Evolutionary conservation across 2,888 invertebrate genomes (phyloP).

Genomic region (Pycnomerus fuliginosus): DNA sequence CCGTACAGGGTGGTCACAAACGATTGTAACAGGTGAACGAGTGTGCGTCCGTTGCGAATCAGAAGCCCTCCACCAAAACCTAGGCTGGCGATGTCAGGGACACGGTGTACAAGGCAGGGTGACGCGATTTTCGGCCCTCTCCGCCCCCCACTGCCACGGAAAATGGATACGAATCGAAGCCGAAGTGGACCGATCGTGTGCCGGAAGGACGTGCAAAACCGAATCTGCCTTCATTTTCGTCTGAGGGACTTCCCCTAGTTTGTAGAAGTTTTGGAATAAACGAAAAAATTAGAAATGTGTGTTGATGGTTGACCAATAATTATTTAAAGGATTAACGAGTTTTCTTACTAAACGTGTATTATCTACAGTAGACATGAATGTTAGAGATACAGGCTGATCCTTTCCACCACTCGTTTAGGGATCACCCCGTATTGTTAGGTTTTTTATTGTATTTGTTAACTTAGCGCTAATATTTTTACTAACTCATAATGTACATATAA

Average conservation of each 20-base stretch:
- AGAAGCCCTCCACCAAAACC: constrained; percentile 72
- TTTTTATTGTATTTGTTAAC: constrained; percentile 19
- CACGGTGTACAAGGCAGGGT: constrained; percentile 75
- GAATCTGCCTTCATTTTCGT: constrained; percentile 49
- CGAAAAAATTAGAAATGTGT: constrained; percentile 2
- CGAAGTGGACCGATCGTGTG: constrained; percentile 43
- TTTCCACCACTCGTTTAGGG: too few species aligned
- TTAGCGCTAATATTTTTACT: constrained; percentile 38
- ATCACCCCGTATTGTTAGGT: too few species aligned
- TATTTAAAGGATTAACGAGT: constrained; percentile 10
- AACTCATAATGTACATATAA: constrained; percentile 40
- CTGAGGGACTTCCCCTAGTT: too few species aligned
- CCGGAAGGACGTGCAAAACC: constrained; percentile 42
- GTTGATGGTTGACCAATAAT: constrained; percentile 15
- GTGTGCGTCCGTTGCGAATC: constrained; percentile 83
- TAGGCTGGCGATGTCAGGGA: constrained; percentile 80
- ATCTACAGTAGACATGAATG: constrained; percentile 21
- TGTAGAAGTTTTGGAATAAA: too few species aligned
- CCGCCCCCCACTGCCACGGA: constrained; percentile 85
- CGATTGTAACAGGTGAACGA: constrained; percentile 60
- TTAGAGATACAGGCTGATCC: too few species aligned
- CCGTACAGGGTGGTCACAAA: neutral
- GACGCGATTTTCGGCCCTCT: constrained; percentile 81
- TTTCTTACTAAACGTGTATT: constrained; percentile 20
- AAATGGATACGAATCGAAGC: constrained; percentile 70